These are phyloP conservation scores for Adelges cooleyi DNA, from an alignment of 1,140 invertebrate genomes.

Conservation along the genomic window DNA sequence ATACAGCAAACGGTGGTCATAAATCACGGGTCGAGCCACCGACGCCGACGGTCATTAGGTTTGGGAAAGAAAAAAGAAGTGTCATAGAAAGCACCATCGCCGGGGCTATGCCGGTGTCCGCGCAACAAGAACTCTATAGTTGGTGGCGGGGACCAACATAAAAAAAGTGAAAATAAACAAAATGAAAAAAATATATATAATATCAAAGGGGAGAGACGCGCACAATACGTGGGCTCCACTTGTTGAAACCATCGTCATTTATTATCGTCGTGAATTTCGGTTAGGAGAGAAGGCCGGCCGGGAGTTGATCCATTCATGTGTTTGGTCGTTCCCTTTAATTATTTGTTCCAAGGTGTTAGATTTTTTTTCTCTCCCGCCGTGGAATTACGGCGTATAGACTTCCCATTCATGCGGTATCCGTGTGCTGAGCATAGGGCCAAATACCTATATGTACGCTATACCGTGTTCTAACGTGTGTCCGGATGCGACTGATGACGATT, in stretches of 20 bases:
- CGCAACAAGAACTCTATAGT: no score
- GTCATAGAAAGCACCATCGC: conserved; percentile 1
- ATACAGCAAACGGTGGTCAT: neutral
- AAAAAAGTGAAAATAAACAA: neutral
- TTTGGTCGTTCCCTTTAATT: neutral
- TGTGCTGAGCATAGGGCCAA: no score
- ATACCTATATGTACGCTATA: no score
- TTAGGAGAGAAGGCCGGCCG: neutral
- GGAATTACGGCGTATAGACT: neutral
- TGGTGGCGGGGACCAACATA: neutral
- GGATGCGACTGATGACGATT: conserved; percentile 1
- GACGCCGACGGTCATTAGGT: conserved; percentile 1
- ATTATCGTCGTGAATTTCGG: conserved; percentile 1
- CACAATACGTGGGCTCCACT: neutral
- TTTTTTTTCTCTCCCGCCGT: neutral
- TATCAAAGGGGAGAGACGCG: neutral
- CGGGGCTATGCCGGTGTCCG: no score
- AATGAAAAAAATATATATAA: no score
- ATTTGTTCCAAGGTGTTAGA: neutral
- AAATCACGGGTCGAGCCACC: neutral
- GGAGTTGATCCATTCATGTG: conserved; percentile 1
- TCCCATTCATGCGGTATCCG: no score
- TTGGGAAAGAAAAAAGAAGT: neutral
- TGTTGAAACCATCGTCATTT: neutral
- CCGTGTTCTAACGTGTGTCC: neutral